These are phyloP conservation scores for Trichopria drosophilae DNA, from an alignment of 2,888 invertebrate genomes.

Conservation along the genomic window DNA sequence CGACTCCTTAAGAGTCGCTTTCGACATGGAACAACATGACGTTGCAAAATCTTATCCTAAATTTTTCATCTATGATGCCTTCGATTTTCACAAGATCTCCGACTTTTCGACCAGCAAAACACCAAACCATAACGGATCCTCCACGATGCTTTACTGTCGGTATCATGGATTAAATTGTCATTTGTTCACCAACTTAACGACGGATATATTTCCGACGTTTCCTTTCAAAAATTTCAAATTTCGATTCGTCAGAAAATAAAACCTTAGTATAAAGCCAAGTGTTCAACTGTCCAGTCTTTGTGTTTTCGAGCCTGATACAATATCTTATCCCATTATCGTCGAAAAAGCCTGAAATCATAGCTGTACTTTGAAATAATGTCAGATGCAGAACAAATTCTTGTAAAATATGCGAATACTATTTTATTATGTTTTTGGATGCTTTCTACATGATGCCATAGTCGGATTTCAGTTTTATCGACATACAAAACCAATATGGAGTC, in stretches of 20 bases:
- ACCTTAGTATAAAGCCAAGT: constrained; percentile 32
- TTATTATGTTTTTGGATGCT: no score
- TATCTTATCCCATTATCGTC: no score
- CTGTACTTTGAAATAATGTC: no score
- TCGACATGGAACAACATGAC: constrained; percentile 26
- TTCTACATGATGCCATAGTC: no score
- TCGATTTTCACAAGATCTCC: constrained; percentile 32
- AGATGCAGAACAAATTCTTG: no score
- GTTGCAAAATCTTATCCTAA: constrained; percentile 29
- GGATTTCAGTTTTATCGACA: no score
- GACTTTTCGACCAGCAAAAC: constrained; percentile 23
- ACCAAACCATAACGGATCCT: constrained; percentile 31
- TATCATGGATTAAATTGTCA: constrained; percentile 20
- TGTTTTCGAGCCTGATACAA: constrained; percentile 32
- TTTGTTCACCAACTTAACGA: constrained; percentile 22
- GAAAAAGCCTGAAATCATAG: no score
- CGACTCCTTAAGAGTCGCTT: constrained; percentile 23
- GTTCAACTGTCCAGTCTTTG: no score
- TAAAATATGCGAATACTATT: no score
- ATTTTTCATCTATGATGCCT: constrained; percentile 32
- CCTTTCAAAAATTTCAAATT: constrained; percentile 25
- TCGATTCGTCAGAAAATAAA: constrained; percentile 29
- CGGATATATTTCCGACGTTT: constrained; percentile 23
- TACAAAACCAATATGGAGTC: no score
- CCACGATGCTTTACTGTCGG: constrained; percentile 34